Conservation (phyloP, 2,888 invertebrate species). For the Toxonevra muliebris region DNA sequence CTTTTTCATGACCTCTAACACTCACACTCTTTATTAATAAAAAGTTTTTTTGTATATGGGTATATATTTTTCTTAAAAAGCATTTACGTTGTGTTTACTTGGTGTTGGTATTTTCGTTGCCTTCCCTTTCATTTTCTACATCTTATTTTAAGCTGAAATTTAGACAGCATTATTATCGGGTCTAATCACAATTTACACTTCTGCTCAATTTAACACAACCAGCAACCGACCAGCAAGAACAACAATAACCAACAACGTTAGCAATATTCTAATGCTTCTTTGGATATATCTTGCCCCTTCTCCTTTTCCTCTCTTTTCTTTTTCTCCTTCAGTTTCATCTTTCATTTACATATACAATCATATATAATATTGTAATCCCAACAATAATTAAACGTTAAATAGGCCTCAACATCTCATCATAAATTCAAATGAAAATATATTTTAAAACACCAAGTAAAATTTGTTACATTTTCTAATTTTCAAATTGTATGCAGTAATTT, state of each 20-base stretch:
- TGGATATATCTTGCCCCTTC: not conserved
- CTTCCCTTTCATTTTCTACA: too few species aligned
- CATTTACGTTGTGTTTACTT: too few species aligned
- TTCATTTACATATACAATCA: not conserved
- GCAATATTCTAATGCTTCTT: not conserved
- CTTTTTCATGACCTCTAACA: not conserved
- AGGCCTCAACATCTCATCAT: slow-evolving; percentile 13
- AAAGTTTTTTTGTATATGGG: too few species aligned
- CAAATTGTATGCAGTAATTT: too few species aligned
- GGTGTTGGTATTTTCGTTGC: too few species aligned
- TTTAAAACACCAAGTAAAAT: not conserved
- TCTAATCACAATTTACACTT: slow-evolving; percentile 24
- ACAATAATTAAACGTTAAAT: slow-evolving; percentile 21
- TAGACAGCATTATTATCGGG: slow-evolving; percentile 12
- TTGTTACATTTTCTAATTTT: too few species aligned
- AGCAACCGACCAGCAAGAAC: slow-evolving; percentile 1
- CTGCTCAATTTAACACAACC: slow-evolving; percentile 21
- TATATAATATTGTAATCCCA: not conserved
- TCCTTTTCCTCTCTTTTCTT: too few species aligned
- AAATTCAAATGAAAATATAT: slow-evolving; percentile 18
- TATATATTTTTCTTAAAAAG: too few species aligned
- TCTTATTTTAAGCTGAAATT: slow-evolving; percentile 17
- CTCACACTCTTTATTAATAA: too few species aligned
- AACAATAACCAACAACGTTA: slow-evolving; percentile 1
- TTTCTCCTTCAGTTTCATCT: not conserved